A percentile compares a stretch with the other conserved stretches of the same genome.
Evolutionary conservation across 1,140 invertebrate genomes (phyloP).

Genomic region (Cotesia chilonis): DNA sequence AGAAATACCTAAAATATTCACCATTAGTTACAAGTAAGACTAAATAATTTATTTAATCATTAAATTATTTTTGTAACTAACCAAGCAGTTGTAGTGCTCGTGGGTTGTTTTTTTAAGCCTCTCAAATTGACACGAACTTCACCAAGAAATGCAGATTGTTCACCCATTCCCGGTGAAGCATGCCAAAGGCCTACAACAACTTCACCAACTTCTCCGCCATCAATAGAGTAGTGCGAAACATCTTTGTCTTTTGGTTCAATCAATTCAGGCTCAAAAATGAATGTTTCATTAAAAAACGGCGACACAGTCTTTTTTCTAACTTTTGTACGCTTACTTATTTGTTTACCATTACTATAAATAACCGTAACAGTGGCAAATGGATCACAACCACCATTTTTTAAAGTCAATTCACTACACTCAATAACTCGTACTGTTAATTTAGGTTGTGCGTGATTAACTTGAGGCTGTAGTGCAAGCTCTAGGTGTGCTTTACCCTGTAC

Average conservation of each 20-base stretch:
- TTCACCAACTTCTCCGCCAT: constrained; percentile 73
- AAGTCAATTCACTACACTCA: constrained; percentile 87
- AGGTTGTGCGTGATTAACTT: constrained; percentile 56
- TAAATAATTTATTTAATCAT: constrained; percentile 16
- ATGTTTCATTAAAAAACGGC: constrained; percentile 88
- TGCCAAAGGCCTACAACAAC: constrained; percentile 86
- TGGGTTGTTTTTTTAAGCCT: constrained; percentile 72
- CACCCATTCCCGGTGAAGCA: constrained; percentile 78
- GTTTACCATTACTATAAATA: constrained; percentile 81
- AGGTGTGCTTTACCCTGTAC: constrained; percentile 86
- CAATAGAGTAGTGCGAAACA: constrained; percentile 60
- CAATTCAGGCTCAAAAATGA: constrained; percentile 77
- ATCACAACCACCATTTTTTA: constrained; percentile 90
- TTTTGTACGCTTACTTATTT: constrained; percentile 84
- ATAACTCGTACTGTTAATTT: constrained; percentile 68
- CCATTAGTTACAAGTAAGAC: constrained; percentile 17
- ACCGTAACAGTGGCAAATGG: constrained; percentile 85
- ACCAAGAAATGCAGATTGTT: constrained; percentile 82
- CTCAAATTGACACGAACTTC: constrained; percentile 82
- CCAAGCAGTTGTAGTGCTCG: constrained; percentile 71
- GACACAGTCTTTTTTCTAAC: constrained; percentile 88
- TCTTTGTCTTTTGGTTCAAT: constrained; percentile 61
- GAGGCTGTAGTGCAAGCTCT: constrained; percentile 67
- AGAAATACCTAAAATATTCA: constrained; percentile 75
- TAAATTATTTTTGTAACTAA: constrained; percentile 31